These are phyloP conservation scores for Apogon hyalosoma DNA, from an alignment of 2,797 vertebrate genomes.

Conservation along the genomic window DNA sequence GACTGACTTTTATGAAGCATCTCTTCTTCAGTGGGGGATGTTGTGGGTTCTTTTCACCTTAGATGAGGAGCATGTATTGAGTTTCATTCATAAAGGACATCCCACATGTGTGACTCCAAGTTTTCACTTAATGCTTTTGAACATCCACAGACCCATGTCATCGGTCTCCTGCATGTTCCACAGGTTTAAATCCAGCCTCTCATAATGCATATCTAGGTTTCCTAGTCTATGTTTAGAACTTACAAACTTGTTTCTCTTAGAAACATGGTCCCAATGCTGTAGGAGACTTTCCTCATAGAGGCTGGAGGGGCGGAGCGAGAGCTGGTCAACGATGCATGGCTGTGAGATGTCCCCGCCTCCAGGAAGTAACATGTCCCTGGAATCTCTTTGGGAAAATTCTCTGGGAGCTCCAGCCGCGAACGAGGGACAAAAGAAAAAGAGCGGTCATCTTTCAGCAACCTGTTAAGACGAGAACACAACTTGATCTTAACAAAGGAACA, in stretches of 20 bases:
- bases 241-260: conserved; percentile 98
- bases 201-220: conserved; percentile 35
- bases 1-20: conserved; percentile 40
- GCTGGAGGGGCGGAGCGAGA: conserved; percentile 89
- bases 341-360: conserved; percentile 92
- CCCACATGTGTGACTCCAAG: conserved; percentile 49
- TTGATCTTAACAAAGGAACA: neutral
- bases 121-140: conserved; percentile 59
- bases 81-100: conserved; percentile 35
- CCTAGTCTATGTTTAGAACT: conserved; percentile 61
- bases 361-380: conserved; percentile 98
- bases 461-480: conserved; percentile 55
- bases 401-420: conserved; percentile 96
- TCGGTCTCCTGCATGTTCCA: conserved; percentile 38
- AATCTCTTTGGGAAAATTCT: conserved; percentile 99
- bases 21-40: conserved; percentile 28
- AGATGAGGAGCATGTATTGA: conserved; percentile 28
- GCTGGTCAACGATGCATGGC: conserved; percentile 85
- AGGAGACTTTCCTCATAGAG: conserved; percentile 95
- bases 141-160: conserved; percentile 61
- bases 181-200: conserved; percentile 44
- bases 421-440: conserved; percentile 95
- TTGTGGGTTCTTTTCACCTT: conserved; percentile 42
- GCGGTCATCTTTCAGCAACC: conserved; percentile 94
- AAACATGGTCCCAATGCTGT: conserved; percentile 99